Evolutionary conservation across 2,113 vertebrate genomes (phyloP).

Genomic region (Cyphomyrus discorhynchus): DNA sequence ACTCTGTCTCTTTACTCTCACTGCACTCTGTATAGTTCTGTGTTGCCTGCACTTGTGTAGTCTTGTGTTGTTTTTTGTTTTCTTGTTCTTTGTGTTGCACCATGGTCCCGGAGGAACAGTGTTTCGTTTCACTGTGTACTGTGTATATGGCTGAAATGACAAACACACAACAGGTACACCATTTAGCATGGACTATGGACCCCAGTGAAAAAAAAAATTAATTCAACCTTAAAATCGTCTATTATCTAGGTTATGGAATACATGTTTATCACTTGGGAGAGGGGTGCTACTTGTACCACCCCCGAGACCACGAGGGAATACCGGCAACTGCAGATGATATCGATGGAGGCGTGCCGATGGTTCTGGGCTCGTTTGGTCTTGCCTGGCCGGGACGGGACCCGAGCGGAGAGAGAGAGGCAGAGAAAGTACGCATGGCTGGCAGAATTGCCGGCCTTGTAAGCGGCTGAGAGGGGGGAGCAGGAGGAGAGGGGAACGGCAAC

Average conservation of each 20-base stretch:
- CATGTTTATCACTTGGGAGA: background rate
- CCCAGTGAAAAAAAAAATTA: background rate
- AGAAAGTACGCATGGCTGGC: constrained; percentile 46
- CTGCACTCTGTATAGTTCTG: background rate
- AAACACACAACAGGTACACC: background rate
- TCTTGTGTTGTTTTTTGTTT: background rate
- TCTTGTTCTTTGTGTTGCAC: background rate
- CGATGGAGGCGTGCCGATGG: background rate
- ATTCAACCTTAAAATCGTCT: background rate
- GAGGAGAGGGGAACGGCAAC: constrained; percentile 43
- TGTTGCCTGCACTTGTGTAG: background rate
- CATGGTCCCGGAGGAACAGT: background rate
- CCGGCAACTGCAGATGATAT: background rate
- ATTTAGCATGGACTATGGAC: background rate
- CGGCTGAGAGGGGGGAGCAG: constrained; percentile 7
- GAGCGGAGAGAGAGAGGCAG: constrained; percentile 46
- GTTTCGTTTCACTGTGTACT: background rate
- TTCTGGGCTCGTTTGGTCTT: constrained; percentile 56
- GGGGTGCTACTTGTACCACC: background rate
- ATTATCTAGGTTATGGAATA: background rate
- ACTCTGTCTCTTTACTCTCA: background rate
- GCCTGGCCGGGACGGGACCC: constrained; percentile 45
- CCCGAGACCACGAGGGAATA: background rate
- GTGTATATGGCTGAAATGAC: background rate
- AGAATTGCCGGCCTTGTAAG: constrained; percentile 42